Evolutionary conservation across 1,140 invertebrate species (phyloP), one percentile per base, ranked within the genome.

Genomic region (Lerema accius): DNA sequence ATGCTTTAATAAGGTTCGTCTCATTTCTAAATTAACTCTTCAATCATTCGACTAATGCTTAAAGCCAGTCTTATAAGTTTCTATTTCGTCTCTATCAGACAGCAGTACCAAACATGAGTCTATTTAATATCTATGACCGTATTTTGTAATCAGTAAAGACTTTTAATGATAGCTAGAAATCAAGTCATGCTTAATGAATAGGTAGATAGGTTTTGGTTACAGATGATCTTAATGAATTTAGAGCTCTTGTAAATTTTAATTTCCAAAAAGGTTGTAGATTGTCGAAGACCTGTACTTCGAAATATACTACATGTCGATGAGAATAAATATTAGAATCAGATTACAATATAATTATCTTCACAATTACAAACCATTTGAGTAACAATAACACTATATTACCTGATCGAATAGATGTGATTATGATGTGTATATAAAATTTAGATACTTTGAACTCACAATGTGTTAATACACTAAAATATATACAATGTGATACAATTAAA

Each of bases 391-490:
- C 14, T 23, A 23, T n/a, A 11, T 6, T 26, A 0, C 6, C 1
- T n/a, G 16, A 14, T 13, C 10, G 19, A 0, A 39, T 39, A 14
- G 16, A 4, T 37, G n/a, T 37, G 35, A 37, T 37, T 1, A 37
- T 51, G 49, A 39, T 14, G 16, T 16, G 50, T 51, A 35, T 14
- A 11, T 14, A 53, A 39, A 40, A 23, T 39, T 40, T 40, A 11
- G 17, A 40, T 23, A 23, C 19, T 23, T 23, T 55, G n/a, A 19
- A 16, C 23, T 51, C 13, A 28, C 15, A 55, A 3, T 17, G 32
- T 55, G 39, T 43, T 5, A 55, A 14, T 16, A 53, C 37, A 42
- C 37, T n/a, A 55, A 53, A 55, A 55, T 55, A 55, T 55, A 28
- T 55, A 55, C 51, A 42, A 28, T 53, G 16, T 53, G 48, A 53